phyloP scores from a whole-genome alignment of 2,888 invertebrate species.

The Bedellia somnulentella region DNA sequence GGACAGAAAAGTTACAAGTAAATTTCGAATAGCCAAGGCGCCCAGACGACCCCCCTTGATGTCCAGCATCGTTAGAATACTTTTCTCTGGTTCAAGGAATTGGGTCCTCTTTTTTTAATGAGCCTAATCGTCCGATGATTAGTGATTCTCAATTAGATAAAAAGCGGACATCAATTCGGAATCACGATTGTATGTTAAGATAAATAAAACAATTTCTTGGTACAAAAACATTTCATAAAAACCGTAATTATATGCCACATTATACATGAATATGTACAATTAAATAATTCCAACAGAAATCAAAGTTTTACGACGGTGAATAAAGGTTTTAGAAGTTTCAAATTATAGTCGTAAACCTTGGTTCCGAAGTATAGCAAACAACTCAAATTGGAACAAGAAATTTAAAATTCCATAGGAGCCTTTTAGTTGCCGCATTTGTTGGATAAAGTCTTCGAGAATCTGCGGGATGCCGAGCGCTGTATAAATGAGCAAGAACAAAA shows the following conservation, averaged over 20 bases:
- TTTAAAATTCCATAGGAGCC: conserved; percentile 4
- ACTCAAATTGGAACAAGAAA: conserved; percentile 4
- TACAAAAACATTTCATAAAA: too few species aligned
- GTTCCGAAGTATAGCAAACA: too few species aligned
- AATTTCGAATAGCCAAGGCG: too few species aligned
- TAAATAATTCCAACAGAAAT: too few species aligned
- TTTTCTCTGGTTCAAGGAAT: conserved; percentile 29
- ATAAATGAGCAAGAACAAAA: conserved; percentile 38
- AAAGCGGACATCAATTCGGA: conserved; percentile 18
- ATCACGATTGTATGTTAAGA: too few species aligned
- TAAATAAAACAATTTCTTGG: too few species aligned
- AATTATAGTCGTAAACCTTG: too few species aligned
- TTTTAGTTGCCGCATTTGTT: conserved; percentile 1
- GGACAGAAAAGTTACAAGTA: too few species aligned
- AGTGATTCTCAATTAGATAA: conserved; percentile 20
- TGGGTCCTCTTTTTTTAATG: conserved; percentile 18
- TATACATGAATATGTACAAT: too few species aligned
- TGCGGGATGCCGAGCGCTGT: conserved; percentile 21
- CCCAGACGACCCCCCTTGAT: conserved; percentile 40
- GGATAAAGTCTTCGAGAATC: conserved; percentile 10
- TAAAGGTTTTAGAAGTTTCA: too few species aligned
- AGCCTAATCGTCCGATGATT: conserved; percentile 38
- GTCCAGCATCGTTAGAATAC: conserved; percentile 34
- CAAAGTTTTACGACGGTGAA: too few species aligned
- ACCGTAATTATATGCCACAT: too few species aligned